These are phyloP conservation scores for Triplophysa dalaica DNA, from an alignment of 2,113 vertebrate species.

Conservation along the genomic window DNA sequence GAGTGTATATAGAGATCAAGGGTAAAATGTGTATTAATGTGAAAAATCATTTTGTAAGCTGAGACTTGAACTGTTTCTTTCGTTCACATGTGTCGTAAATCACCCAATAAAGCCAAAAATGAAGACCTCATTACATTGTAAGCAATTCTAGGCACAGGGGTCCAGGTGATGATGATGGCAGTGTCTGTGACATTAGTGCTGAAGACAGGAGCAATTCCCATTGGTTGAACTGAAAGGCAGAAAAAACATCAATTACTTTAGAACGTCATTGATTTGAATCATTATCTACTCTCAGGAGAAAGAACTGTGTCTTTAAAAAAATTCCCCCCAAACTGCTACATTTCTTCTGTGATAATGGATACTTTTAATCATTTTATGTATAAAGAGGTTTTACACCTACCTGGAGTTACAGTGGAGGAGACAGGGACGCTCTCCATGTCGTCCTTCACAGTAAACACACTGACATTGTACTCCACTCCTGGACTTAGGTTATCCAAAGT, in stretches of 20 bases:
- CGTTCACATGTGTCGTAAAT: background rate
- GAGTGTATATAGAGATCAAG: background rate
- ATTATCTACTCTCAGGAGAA: background rate
- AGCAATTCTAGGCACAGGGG: constrained; percentile 82
- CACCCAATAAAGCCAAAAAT: background rate
- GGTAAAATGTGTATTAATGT: constrained; percentile 1
- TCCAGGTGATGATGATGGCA: constrained; percentile 92
- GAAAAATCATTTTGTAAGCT: background rate
- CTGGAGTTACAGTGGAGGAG: constrained; percentile 83
- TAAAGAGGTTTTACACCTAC: constrained; percentile 68
- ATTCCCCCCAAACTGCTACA: too few species aligned
- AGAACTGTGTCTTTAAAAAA: background rate
- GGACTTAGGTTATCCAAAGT: constrained; percentile 90
- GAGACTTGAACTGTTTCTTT: background rate
- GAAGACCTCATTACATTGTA: constrained; percentile 82
- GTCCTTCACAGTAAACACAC: constrained; percentile 87
- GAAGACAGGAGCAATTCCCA: constrained; percentile 81
- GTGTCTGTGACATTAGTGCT: constrained; percentile 92
- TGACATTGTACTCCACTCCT: constrained; percentile 94
- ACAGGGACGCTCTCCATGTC: constrained; percentile 88
- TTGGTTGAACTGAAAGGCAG: constrained; percentile 72
- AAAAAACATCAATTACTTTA: constrained; percentile 10
- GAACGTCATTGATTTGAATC: background rate
- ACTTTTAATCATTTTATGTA: too few species aligned
- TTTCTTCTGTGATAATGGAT: too few species aligned